Evolutionary conservation across 2,888 invertebrate species (phyloP).

Genomic region (Gymnosoma rotundatum): DNA sequence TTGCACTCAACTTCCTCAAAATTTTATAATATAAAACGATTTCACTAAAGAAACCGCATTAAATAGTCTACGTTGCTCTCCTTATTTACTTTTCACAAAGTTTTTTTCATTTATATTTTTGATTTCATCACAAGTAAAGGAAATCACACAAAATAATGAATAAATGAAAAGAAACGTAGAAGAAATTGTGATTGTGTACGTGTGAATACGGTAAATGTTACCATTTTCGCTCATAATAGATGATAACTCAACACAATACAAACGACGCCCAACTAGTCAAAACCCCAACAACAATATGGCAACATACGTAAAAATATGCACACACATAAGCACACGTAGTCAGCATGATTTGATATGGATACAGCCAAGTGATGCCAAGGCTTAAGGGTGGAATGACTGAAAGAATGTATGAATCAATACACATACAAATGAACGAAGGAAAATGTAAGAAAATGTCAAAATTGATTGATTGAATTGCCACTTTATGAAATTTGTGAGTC

Average conservation of each 20-base stretch:
- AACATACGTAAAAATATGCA: slow-evolving; percentile 59
- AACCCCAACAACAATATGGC: slow-evolving; percentile 23
- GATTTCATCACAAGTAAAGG: slow-evolving; percentile 63
- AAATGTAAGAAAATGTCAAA: slow-evolving; percentile 76
- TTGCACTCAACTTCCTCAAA: too few species aligned
- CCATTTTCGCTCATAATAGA: slow-evolving; percentile 54
- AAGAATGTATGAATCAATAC: slow-evolving; percentile 28
- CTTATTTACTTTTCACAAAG: slow-evolving; percentile 12
- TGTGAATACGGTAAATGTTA: slow-evolving; percentile 78
- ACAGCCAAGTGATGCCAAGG: slow-evolving; percentile 52
- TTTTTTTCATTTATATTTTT: slow-evolving; percentile 47
- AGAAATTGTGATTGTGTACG: slow-evolving; percentile 78
- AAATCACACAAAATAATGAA: slow-evolving; percentile 57
- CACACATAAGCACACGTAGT: neutral
- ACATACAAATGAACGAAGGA: slow-evolving; percentile 35
- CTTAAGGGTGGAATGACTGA: slow-evolving; percentile 66
- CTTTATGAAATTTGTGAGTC: slow-evolving; percentile 82
- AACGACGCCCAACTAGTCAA: slow-evolving; percentile 57
- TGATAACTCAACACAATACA: slow-evolving; percentile 60
- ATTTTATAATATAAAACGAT: neutral
- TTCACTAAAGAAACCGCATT: neutral
- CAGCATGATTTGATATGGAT: slow-evolving; percentile 50
- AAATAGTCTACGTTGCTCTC: neutral
- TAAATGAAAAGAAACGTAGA: slow-evolving; percentile 36
- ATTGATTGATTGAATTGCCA: slow-evolving; percentile 82